Conservation (phyloP, 1,140 invertebrate genomes). For the Frieseomelitta varia region DNA sequence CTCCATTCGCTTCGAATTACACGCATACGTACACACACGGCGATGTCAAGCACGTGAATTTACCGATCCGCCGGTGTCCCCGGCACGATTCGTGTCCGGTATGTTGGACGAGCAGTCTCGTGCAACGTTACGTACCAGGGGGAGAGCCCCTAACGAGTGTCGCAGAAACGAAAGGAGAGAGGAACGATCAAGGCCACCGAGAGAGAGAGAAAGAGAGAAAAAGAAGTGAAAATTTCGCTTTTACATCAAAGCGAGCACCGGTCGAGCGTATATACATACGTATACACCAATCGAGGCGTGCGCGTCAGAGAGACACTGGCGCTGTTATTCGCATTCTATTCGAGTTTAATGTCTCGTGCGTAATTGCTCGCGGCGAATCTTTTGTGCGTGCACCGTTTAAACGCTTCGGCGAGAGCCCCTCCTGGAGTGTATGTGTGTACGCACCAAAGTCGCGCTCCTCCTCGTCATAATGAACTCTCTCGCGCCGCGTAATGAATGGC, state of each 20-base stretch:
- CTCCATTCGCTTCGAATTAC: neutral
- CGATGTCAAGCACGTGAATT: neutral
- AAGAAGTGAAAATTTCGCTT: constrained; percentile 43
- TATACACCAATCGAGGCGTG: constrained; percentile 6
- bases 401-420: neutral
- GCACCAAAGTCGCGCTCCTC: constrained; percentile 8
- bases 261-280: constrained; percentile 19
- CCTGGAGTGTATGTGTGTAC: too few relatives aligned
- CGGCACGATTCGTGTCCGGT: neutral
- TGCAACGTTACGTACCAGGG: neutral
- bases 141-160: constrained; percentile 4
- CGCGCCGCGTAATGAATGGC: constrained; percentile 19
- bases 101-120: neutral
- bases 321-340: constrained; percentile 32
- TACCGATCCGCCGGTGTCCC: neutral
- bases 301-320: constrained; percentile 15
- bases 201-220: neutral
- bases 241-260: constrained; percentile 38
- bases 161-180: constrained; percentile 6
- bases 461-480: constrained; percentile 25
- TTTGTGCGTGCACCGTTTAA: constrained; percentile 26
- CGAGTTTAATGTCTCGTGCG: constrained; percentile 39
- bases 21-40: neutral
- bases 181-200: constrained; percentile 41
- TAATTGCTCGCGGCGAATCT: constrained; percentile 49